phyloP scores from a whole-genome alignment of 2,888 invertebrate genomes.

The Agrotis ipsilon region DNA sequence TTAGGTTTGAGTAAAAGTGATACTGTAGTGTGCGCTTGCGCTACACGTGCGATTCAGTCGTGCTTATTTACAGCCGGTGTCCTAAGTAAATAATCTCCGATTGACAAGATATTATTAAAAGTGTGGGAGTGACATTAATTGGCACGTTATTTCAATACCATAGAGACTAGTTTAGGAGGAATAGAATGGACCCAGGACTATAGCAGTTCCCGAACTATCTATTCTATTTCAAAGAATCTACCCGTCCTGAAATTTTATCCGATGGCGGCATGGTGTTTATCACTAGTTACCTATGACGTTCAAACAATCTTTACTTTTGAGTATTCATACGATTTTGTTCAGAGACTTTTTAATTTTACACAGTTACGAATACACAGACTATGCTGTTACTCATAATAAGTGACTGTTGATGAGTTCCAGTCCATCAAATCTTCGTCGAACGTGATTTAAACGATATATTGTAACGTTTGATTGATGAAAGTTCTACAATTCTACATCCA shows the following conservation, averaged over 20 bases:
- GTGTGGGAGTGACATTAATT: conserved; percentile 5
- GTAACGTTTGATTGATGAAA: background rate
- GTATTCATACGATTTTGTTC: background rate
- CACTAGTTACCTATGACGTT: no score
- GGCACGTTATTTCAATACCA: conserved; percentile 3
- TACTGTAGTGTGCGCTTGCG: conserved; percentile 28
- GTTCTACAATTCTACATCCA: background rate
- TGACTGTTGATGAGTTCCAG: no score
- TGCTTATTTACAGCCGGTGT: conserved; percentile 21
- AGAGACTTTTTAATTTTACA: no score
- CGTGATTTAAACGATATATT: background rate
- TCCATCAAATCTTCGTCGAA: no score
- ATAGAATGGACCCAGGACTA: background rate
- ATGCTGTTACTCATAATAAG: no score
- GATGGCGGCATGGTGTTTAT: background rate
- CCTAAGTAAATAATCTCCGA: conserved; percentile 25
- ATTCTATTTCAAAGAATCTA: background rate
- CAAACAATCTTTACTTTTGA: background rate
- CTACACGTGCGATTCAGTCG: conserved; percentile 35
- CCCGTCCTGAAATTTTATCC: background rate
- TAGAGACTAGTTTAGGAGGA: background rate
- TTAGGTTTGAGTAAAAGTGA: conserved; percentile 46
- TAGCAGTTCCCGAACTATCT: background rate
- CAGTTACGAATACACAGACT: no score
- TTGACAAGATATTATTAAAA: conserved; percentile 2